A percentile compares a stretch with the other conserved stretches of the same genome.
Evolutionary conservation across 1,140 invertebrate genomes (phyloP).

Genomic region (Leptopilina clavipes): DNA sequence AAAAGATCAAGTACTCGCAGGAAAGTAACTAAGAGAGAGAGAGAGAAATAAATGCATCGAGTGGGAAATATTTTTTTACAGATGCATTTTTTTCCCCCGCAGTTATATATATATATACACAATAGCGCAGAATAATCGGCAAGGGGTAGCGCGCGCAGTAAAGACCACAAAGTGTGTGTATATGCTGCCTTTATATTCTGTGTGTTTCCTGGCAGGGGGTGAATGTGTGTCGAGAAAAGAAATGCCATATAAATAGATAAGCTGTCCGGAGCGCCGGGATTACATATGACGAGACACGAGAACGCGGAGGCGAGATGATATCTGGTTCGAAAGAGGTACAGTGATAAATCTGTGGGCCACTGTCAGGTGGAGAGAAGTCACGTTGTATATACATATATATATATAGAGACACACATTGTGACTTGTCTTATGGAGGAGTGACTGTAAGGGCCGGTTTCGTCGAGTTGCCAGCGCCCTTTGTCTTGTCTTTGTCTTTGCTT

Average conservation of each 20-base stretch:
- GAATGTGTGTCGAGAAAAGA: conserved; percentile 48
- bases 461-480: conserved; percentile 52
- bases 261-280: conserved; percentile 63
- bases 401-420: conserved; percentile 13
- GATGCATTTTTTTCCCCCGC: no score
- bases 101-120: no score
- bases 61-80: no score
- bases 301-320: conserved; percentile 71
- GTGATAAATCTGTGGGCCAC: conserved; percentile 71
- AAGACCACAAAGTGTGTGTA: not conserved
- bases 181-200: no score
- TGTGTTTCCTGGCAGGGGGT: conserved; percentile 21
- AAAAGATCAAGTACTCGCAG: no score
- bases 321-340: conserved; percentile 65
- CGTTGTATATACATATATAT: not conserved
- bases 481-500: conserved; percentile 58
- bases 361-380: conserved; percentile 45
- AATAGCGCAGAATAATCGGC: not conserved
- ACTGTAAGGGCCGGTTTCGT: conserved; percentile 42
- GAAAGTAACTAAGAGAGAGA: no score
- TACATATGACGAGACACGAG: conserved; percentile 62
- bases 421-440: conserved; percentile 39
- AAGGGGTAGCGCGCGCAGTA: no score
- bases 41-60: not conserved
- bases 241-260: conserved; percentile 66